phyloP scores from a whole-genome alignment of 1,140 invertebrate species.

The Solen grandis region DNA sequence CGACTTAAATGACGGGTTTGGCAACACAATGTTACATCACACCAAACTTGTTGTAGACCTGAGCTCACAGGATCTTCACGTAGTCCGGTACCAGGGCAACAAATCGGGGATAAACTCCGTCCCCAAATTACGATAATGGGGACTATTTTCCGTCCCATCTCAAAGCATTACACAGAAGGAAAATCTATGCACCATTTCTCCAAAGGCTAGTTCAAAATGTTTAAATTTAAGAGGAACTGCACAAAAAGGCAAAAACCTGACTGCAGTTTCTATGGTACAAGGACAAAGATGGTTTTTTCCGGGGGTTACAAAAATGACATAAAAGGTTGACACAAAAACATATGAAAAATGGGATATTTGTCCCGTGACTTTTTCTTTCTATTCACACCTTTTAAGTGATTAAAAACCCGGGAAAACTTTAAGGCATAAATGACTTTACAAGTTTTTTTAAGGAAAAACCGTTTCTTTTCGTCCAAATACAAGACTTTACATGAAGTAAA shows the following conservation, averaged over 20 bases:
- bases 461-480: too few relatives aligned
- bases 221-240: conserved; percentile 32
- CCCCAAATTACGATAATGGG: conserved; percentile 73
- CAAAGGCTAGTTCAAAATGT: conserved; percentile 42
- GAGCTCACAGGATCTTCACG: conserved; percentile 10
- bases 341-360: too few relatives aligned
- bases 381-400: too few relatives aligned
- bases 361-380: too few relatives aligned
- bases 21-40: background rate
- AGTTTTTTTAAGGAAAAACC: too few relatives aligned
- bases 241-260: conserved; percentile 75
- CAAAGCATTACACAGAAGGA: conserved; percentile 49
- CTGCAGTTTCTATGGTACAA: conserved; percentile 82
- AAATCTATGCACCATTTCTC: conserved; percentile 22
- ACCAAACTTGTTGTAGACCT: conserved; percentile 29
- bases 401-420: too few relatives aligned
- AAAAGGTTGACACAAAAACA: conserved; percentile 81
- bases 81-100: background rate
- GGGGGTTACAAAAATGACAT: too few relatives aligned
- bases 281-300: conserved; percentile 81
- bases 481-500: too few relatives aligned
- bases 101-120: conserved; percentile 86
- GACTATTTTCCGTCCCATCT: conserved; percentile 48
- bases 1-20: conserved; percentile 58
- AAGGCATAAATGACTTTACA: too few relatives aligned